These are phyloP conservation scores for Gorilla gorilla DNA, from an alignment of 2,113 vertebrate species.

Conservation along the genomic window DNA sequence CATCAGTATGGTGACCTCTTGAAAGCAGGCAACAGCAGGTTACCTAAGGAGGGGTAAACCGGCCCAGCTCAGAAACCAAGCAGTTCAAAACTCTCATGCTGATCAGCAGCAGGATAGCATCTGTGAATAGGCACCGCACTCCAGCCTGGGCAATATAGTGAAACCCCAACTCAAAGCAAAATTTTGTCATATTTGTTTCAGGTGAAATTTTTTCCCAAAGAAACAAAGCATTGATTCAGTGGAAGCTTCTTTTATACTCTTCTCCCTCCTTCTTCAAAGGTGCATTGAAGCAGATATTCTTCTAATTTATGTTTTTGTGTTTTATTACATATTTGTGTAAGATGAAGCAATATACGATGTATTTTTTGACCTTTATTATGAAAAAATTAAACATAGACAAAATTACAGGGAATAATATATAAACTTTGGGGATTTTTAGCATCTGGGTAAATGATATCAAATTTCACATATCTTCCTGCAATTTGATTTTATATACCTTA, in stretches of 20 bases:
- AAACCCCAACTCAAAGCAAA: no score
- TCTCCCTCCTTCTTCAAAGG: neutral
- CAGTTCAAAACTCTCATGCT: no score
- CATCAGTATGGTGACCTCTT: no score
- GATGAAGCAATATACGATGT: neutral
- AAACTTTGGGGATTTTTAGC: neutral
- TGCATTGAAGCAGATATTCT: neutral
- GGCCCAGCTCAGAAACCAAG: no score
- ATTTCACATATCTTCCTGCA: neutral
- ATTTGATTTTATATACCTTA: neutral
- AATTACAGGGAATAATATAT: neutral
- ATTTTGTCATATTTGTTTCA: neutral
- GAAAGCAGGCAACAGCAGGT: no score
- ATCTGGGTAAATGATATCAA: neutral
- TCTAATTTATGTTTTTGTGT: neutral
- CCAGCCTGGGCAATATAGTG: no score
- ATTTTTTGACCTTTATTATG: neutral
- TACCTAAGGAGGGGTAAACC: no score
- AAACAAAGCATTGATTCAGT: neutral
- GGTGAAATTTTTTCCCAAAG: neutral
- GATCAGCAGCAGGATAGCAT: no score
- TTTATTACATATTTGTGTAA: neutral
- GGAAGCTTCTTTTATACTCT: neutral
- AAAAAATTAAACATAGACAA: neutral
- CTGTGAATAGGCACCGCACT: no score